Base-by-base conservation (phyloP, 2,113 vertebrate genomes). In the Epinephelus cyanopodus region DNA sequence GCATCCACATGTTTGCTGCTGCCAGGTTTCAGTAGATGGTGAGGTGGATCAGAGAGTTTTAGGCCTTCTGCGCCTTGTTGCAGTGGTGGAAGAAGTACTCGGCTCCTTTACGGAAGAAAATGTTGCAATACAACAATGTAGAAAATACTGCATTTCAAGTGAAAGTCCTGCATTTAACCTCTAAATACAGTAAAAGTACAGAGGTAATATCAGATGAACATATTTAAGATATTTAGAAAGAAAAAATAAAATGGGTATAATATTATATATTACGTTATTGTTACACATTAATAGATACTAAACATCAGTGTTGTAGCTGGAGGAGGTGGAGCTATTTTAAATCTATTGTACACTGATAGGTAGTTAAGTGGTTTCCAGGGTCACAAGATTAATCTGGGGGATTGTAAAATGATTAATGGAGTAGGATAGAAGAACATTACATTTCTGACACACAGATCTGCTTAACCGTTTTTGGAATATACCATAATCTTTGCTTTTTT, bases 21-120 rank as follows among this genome's bases (percentile, higher is more conserved):
- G 87, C 87, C 85, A 86, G 78, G 62, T 69, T 73, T 82, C 58
- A 82, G 68, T 42, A 9, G 45, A 71, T 13, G 63, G 27, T 80
- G 69, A 88, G 67, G 42, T 45, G 42, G 81, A 79, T 86, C 73
- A 87, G 56, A 78, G 70, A 79, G 77, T 54, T 82, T 52, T n/a
- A 60, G 10, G 23, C 9, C 54, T 64, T 77, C 9, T 65, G 8
- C 1, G 1, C 57, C 19, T 60, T 42, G 57, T 69, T 83, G 61
- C 27, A 71, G 27, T 21, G 19, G 19, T 77, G 52, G 70, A 64
- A 74, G 39, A 71, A 58, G 13, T 27, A 73, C 17, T 60, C 25
- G 33, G 12, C 23, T 62, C 10, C 2, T 52, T 42, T 14, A 52
- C n/a, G 6, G 29, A 56, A 23, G 61, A 0, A 47, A 72, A 71